Conservation (phyloP, 2,888 invertebrate genomes). For the Lycophotia porphyrea region DNA sequence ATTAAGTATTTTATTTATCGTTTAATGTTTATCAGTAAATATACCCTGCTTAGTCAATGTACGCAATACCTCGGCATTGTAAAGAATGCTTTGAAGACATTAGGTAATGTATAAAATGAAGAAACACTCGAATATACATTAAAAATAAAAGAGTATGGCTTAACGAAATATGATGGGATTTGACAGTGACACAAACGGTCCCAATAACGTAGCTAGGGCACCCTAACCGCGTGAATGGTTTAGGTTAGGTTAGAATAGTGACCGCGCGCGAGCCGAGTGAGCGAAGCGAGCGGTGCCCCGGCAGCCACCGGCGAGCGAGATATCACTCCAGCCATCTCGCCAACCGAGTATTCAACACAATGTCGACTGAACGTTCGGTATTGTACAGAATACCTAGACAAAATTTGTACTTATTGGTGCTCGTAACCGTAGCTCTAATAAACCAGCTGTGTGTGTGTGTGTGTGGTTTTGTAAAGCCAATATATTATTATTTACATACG, state of each 20-base stretch:
- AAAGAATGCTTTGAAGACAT: too few species aligned
- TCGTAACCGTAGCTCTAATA: not conserved
- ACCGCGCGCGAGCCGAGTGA: not conserved
- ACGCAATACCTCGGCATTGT: not conserved
- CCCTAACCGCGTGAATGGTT: not conserved
- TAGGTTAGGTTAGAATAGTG: not conserved
- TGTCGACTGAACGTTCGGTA: not conserved
- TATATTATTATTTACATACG: slow-evolving; percentile 30
- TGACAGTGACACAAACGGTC: not conserved
- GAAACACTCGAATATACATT: not conserved
- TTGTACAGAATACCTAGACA: too few species aligned
- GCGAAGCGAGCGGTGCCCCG: not conserved
- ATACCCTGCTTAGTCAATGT: too few species aligned
- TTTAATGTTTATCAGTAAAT: too few species aligned
- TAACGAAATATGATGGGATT: not conserved
- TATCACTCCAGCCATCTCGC: not conserved
- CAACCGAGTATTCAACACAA: not conserved
- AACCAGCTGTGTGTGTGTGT: not conserved
- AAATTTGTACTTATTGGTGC: too few species aligned
- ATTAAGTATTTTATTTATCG: too few species aligned
- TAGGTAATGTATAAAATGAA: too few species aligned
- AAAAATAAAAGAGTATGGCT: not conserved
- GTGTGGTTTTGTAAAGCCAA: slow-evolving; percentile 21
- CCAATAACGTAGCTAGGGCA: not conserved
- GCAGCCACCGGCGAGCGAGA: not conserved